A percentile compares a stretch with the other conserved stretches of the same genome.
Conservation (phyloP, 2,797 vertebrate genomes). For the Spinibarbus caldwelli region DNA sequence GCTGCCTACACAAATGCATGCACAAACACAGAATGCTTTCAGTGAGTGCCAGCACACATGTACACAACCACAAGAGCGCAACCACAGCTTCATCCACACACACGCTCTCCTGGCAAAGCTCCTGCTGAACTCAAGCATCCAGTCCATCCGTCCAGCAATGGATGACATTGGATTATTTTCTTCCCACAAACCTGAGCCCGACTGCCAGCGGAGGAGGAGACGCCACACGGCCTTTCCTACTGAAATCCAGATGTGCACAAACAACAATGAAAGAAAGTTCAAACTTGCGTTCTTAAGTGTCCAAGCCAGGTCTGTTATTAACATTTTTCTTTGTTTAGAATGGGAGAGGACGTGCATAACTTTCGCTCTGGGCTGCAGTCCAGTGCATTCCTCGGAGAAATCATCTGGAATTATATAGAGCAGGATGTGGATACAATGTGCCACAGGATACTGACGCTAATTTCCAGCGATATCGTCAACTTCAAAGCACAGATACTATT, state of each 20-base stretch:
- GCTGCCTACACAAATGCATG: neutral
- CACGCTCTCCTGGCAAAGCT: slow-evolving; percentile 70
- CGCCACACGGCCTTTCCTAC: slow-evolving; percentile 73
- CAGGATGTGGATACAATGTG: slow-evolving; percentile 52
- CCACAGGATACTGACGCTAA: slow-evolving; percentile 15
- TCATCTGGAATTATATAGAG: slow-evolving; percentile 30
- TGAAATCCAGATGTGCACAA: slow-evolving; percentile 86
- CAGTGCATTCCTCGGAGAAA: slow-evolving; percentile 53
- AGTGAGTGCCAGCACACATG: slow-evolving; percentile 26
- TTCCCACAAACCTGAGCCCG: slow-evolving; percentile 72
- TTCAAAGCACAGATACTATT: too few relatives aligned
- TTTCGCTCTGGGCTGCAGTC: slow-evolving; percentile 40
- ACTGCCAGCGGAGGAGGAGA: slow-evolving; percentile 64
- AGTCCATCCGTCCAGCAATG: slow-evolving; percentile 79
- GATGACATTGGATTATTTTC: slow-evolving; percentile 81
- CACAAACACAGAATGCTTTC: neutral
- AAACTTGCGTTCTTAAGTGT: slow-evolving; percentile 36
- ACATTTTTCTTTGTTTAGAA: slow-evolving; percentile 70
- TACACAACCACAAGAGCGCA: slow-evolving; percentile 37
- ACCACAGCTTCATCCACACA: slow-evolving; percentile 33
- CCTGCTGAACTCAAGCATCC: slow-evolving; percentile 80
- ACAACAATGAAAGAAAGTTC: slow-evolving; percentile 54
- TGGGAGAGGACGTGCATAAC: slow-evolving; percentile 36
- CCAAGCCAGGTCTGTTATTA: slow-evolving; percentile 77
- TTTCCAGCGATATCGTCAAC: too few relatives aligned